These are phyloP conservation scores for Hyppa rectilinea DNA, from an alignment of 2,888 invertebrate species.

Conservation along the genomic window DNA sequence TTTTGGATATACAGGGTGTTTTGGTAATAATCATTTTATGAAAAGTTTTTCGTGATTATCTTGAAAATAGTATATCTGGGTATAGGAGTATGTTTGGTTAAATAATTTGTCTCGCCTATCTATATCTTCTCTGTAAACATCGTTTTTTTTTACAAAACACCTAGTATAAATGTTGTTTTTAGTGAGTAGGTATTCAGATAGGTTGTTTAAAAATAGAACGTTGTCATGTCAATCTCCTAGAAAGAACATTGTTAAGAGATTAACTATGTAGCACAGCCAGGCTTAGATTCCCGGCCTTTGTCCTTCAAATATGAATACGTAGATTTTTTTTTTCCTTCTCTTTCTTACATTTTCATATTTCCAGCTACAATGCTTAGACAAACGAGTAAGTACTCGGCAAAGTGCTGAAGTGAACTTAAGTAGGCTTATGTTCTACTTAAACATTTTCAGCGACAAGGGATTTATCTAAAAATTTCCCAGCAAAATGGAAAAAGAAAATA, in stretches of 20 bases:
- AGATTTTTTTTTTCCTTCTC: not conserved
- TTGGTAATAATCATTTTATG: not conserved
- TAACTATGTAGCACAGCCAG: not conserved
- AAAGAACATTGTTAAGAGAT: not conserved
- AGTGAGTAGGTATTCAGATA: not conserved
- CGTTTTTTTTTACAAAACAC: not conserved
- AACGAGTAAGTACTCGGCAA: conserved; percentile 31
- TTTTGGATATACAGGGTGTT: conserved; percentile 8
- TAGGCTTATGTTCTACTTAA: conserved; percentile 42
- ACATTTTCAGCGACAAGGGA: conserved; percentile 38
- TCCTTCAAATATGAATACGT: not conserved
- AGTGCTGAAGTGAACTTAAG: conserved; percentile 46
- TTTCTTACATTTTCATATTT: conserved; percentile 17
- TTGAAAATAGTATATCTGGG: not conserved
- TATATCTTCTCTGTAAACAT: not conserved
- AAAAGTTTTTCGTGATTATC: not conserved
- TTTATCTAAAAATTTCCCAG: conserved; percentile 38
- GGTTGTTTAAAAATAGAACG: conserved; percentile 1
- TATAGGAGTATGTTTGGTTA: not conserved
- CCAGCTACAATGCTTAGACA: conserved; percentile 22
- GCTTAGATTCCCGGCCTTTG: not conserved
- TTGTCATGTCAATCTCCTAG: not conserved
- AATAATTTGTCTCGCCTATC: not conserved
- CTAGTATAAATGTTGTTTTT: not conserved
- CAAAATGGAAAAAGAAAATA: conserved; percentile 16